A percentile compares a stretch with the other conserved stretches of the same genome.
Evolutionary conservation across 2,888 invertebrate species (phyloP).

Genomic region (Cataglyphis cursor): DNA sequence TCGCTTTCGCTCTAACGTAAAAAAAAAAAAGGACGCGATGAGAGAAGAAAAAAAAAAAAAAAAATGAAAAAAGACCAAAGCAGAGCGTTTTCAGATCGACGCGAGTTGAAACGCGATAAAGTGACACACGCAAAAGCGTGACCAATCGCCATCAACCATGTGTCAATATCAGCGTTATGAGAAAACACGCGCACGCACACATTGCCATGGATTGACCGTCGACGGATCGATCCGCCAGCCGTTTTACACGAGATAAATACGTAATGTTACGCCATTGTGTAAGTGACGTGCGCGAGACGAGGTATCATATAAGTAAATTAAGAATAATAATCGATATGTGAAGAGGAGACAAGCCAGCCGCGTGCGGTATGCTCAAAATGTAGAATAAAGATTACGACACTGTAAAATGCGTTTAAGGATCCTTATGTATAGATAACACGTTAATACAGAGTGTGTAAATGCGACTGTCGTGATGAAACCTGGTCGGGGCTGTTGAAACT

Average conservation of each 20-base stretch:
- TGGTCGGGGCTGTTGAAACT: conserved; percentile 37
- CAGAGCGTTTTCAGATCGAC: conserved; percentile 15
- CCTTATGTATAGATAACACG: conserved; percentile 67
- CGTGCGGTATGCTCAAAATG: conserved; percentile 84
- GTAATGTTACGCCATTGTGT: conserved; percentile 51
- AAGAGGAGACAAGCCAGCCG: conserved; percentile 75
- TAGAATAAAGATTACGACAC: conserved; percentile 75
- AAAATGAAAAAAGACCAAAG: conserved; percentile 24
- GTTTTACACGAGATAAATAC: conserved; percentile 55
- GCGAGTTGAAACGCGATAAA: conserved; percentile 21
- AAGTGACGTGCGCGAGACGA: conserved; percentile 40
- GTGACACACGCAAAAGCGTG: conserved; percentile 14
- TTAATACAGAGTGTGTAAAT: conserved; percentile 52
- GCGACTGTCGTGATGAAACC: conserved; percentile 43
- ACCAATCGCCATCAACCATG: conserved; percentile 22
- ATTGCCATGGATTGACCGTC: conserved; percentile 59
- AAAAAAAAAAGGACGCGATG: not conserved
- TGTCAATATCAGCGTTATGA: conserved; percentile 22
- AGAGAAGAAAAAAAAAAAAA: not conserved
- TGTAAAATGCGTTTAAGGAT: conserved; percentile 76
- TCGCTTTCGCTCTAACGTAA: conserved; percentile 39
- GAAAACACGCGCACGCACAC: conserved; percentile 25
- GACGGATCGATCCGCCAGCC: conserved; percentile 69
- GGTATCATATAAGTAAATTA: conserved; percentile 46
- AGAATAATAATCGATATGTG: conserved; percentile 41